phyloP scores from a whole-genome alignment of 2,888 invertebrate genomes.

The Anarsia innoxiella region DNA sequence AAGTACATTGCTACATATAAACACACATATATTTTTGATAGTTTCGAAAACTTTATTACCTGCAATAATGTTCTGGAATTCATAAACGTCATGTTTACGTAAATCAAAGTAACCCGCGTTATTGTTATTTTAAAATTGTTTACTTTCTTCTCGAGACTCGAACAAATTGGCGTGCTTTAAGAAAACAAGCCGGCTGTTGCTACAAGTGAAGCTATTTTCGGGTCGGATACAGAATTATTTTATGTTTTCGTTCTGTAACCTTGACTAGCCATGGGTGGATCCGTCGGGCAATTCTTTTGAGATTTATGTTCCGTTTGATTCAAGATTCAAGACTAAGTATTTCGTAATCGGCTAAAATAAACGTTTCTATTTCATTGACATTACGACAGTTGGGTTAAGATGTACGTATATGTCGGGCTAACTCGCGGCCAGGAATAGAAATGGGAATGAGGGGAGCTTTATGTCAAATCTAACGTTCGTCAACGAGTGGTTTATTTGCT shows the following conservation, averaged over 20 bases:
- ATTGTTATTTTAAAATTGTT: conserved; percentile 31
- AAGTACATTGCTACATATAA: too few relatives aligned
- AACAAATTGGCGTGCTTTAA: conserved; percentile 35
- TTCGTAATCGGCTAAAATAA: conserved; percentile 71
- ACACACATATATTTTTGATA: too few relatives aligned
- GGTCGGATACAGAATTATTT: conserved; percentile 52
- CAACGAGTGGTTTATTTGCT: conserved; percentile 31
- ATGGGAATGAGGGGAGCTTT: conserved; percentile 53
- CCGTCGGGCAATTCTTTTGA: conserved; percentile 52
- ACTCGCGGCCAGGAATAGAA: conserved; percentile 52
- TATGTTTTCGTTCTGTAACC: conserved; percentile 51
- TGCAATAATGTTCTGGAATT: conserved; percentile 14
- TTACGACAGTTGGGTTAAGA: conserved; percentile 63
- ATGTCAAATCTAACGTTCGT: conserved; percentile 49
- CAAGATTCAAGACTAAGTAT: conserved; percentile 48
- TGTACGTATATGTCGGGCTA: conserved; percentile 31
- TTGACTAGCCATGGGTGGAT: conserved; percentile 48
- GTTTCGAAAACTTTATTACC: too few relatives aligned
- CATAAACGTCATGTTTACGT: conserved; percentile 30
- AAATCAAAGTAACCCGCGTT: conserved; percentile 24
- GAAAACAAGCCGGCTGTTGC: conserved; percentile 36
- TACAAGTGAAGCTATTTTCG: conserved; percentile 46
- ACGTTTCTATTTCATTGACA: conserved; percentile 69
- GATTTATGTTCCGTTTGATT: conserved; percentile 39
- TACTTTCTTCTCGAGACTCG: conserved; percentile 27